Conservation (phyloP, 2,888 invertebrate species). For the Geophilus truncorum region DNA sequence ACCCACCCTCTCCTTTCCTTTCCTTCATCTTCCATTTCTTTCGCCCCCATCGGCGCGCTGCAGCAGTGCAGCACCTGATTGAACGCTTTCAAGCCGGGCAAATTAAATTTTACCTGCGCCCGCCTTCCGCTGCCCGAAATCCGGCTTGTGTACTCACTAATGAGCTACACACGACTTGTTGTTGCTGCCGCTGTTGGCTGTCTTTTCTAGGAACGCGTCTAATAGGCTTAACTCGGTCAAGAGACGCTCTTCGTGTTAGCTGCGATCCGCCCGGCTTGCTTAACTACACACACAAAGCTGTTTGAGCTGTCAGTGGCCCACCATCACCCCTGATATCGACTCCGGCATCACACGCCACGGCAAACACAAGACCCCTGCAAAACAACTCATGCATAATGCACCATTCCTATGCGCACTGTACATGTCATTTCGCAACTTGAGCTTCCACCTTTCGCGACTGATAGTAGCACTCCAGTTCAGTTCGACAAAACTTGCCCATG, state of each 20-base stretch:
- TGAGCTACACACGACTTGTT: neutral
- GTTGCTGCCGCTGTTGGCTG: neutral
- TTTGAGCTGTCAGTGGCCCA: conserved; percentile 27
- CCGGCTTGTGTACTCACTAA: neutral
- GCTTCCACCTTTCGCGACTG: neutral
- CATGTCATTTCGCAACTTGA: conserved; percentile 1
- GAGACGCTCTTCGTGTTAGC: neutral
- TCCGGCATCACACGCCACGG: neutral
- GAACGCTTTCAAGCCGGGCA: neutral
- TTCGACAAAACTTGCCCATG: neutral
- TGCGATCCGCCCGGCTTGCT: neutral
- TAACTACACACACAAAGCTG: conserved; percentile 27
- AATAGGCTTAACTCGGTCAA: conserved; percentile 27
- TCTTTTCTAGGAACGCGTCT: neutral
- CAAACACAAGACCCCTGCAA: neutral
- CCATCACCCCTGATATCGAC: conserved; percentile 11
- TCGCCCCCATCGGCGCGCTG: too few species aligned
- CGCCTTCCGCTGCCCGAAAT: neutral
- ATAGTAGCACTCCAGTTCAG: neutral
- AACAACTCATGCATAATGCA: conserved; percentile 27
- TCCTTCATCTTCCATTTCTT: neutral
- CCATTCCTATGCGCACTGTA: neutral
- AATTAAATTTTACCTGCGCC: neutral
- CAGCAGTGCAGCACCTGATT: neutral
- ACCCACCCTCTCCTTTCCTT: neutral